Conservation (phyloP, 37 sponge, comb jelly and placozoan genomes). For the Haliclona indistincta region DNA sequence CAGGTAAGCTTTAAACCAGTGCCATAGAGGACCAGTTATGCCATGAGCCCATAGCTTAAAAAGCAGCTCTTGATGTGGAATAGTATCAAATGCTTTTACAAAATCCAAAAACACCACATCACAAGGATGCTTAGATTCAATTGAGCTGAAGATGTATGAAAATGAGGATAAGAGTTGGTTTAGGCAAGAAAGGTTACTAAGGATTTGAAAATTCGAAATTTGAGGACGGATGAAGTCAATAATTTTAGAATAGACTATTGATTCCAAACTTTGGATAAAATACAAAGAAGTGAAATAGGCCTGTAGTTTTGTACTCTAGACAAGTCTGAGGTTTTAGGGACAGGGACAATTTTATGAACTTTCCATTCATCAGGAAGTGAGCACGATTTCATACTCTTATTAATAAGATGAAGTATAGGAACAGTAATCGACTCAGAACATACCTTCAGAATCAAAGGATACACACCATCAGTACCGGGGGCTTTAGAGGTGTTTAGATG, state of each 20-base stretch:
- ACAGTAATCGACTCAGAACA: neutral
- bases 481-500: constrained; percentile 1
- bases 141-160: too few relatives aligned
- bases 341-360: constrained; percentile 8
- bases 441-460: neutral
- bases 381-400: neutral
- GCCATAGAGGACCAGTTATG: too few relatives aligned
- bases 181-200: too few relatives aligned
- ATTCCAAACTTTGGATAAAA: constrained; percentile 1
- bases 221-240: constrained; percentile 5
- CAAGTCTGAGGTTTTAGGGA: neutral
- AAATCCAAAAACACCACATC: too few relatives aligned
- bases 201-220: too few relatives aligned
- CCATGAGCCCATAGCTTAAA: too few relatives aligned
- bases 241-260: constrained; percentile 7
- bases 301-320: neutral
- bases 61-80: too few relatives aligned
- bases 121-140: too few relatives aligned
- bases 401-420: neutral
- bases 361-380: constrained; percentile 12
- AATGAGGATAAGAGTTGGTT: too few relatives aligned
- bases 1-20: too few relatives aligned
- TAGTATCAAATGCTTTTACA: too few relatives aligned
- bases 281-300: constrained; percentile 10
- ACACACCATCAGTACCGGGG: neutral